Base-by-base conservation (phyloP, 2,797 vertebrate genomes). In the Pseudomugil gertrudae region DNA sequence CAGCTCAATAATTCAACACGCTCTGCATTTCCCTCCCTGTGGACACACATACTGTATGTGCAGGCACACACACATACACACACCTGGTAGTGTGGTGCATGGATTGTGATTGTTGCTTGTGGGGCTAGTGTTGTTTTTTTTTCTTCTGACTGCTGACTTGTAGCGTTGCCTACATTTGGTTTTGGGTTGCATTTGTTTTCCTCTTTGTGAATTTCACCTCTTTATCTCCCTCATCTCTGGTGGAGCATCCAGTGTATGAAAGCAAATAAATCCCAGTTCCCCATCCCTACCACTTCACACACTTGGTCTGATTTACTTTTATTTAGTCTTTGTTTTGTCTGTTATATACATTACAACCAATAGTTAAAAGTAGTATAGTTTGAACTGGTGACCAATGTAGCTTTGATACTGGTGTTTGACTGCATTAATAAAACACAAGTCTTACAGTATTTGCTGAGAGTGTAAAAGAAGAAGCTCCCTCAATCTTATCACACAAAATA, bases 1-100 rank as follows among this genome's bases (percentile, higher is more conserved):
- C 86, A 89, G 87, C 87, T 94, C 89, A 95, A 94, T 95, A 93
- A 94, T 94, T 93, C 85, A 94, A 88, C 72, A 82, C 59, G 68
- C 85, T 86, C 75, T 85, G 72, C 79, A 81, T 89, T 82, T 76
- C 73, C 74, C 81, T 78, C 76, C 76, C 51, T 78, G 81, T 65
- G 65, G 68, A 67, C 70, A 57, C 63, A 67, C 70, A 75, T 45
- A 68, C 72, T 64, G 63, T 30, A 50, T 40, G 9, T 14, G 17
- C 38, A 57, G 27, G 50, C 23, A 60, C 33, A 50, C 23, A 57
- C 36, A 45, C 14, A 84, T 54, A 72, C 58, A 70, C 53, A 56
- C 55, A 68, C 72, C 58, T 47, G 36, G 52, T 61, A 62, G 66
- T 71, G 62, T 84, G 67, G 81, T 82, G 63, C 86, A 86, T 85